phyloP scores from a whole-genome alignment of 2,113 vertebrate genomes.

The Sphyrna mokarran region DNA sequence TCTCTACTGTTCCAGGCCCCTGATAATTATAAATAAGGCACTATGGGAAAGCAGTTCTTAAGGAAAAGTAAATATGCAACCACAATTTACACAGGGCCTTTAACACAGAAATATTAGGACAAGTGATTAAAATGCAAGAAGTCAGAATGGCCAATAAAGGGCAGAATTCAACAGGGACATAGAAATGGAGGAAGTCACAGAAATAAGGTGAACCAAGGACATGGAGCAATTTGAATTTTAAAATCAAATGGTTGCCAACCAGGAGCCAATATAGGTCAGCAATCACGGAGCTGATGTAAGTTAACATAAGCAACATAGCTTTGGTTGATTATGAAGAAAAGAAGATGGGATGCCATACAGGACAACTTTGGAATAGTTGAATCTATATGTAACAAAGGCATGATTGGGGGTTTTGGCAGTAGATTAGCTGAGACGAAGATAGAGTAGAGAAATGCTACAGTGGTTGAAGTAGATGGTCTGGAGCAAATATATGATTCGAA shows the following conservation, averaged over 20 bases:
- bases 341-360: neutral
- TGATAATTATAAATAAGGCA: neutral
- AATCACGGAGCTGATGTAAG: neutral
- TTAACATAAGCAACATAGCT: neutral
- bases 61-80: neutral
- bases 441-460: neutral
- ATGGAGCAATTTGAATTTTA: neutral
- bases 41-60: neutral
- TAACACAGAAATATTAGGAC: neutral
- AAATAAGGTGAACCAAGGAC: neutral
- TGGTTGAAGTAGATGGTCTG: neutral
- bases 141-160: neutral
- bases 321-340: neutral
- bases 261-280: neutral
- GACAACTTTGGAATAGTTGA: neutral
- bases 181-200: neutral
- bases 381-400: neutral
- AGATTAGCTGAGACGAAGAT: neutral
- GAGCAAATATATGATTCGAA: neutral
- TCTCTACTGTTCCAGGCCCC: neutral
- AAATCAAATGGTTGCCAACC: neutral
- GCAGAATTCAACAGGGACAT: neutral
- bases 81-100: neutral
- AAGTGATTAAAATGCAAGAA: neutral
- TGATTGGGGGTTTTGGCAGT: neutral